Evolutionary conservation across 2,113 vertebrate genomes (phyloP), one percentile per base, ranked within the genome.

Genomic region (Limnothrissa miodon): DNA sequence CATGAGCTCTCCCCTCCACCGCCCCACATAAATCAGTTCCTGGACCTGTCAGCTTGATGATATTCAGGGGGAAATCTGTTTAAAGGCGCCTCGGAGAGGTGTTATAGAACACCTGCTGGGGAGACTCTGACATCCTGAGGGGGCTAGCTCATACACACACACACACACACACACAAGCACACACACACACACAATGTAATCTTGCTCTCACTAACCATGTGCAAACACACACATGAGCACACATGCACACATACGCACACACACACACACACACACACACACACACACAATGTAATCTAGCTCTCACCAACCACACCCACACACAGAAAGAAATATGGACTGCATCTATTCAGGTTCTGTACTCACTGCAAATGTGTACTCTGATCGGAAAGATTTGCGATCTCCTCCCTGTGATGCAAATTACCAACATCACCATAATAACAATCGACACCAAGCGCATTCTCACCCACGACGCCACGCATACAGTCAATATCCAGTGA

Each of bases 401-500:
- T 66, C 59, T 33, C 29, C 59, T 33, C 29, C 9, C 59, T 66
- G 2, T 66, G 59, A 66, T 66, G 59, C 59, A 66, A 66, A 66
- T 66, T 0, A 33, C 59, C 59, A 66, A 33, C 59, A 66, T 66
- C 33, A 66, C 59, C 59, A 66, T 66, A 66, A 66, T 66, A 66
- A 66, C 59, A 66, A 66, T 66, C 59, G 59, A n/a, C 59, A 66
- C 59, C 29, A 66, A 66, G 59, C 21, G 45, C 36, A 80, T 44
- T 10, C 79, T 3, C 80, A 56, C 56, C 15, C 56, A 70, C 81
- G 25, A 10, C 23, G 39, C 25, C 39, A 62, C 39, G 51, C 29
- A 36, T 78, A 70, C 39, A 82, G 85, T 62, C 13, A 82, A 83
- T 81, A 79, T 78, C 42, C 11, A 70, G 56, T 1, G 29, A 78